A percentile compares a stretch with the other conserved stretches of the same genome.
phyloP scores from a whole-genome alignment of 2,888 invertebrate species.

The Diaprepes abbreviatus region DNA sequence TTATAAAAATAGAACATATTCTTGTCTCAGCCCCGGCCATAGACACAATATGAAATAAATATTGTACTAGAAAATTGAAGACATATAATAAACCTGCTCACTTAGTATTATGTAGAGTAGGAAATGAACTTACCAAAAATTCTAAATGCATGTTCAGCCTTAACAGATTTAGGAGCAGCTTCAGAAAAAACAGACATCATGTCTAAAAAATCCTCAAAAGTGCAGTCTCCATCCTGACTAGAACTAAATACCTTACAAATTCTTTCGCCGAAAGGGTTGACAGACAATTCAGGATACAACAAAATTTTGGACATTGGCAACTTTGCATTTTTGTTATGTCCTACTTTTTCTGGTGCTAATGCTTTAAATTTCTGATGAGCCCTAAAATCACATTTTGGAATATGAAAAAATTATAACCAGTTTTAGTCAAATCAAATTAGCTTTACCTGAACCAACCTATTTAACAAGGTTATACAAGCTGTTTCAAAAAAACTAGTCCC shows the following conservation, averaged over 20 bases:
- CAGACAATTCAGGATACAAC: slow-evolving; percentile 88
- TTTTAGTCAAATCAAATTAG: no score
- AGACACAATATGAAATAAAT: no score
- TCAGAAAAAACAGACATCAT: slow-evolving; percentile 98
- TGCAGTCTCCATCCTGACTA: slow-evolving; percentile 90
- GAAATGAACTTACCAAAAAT: slow-evolving; percentile 95
- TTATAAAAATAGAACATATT: no score
- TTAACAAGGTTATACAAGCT: no score
- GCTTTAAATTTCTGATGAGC: slow-evolving; percentile 92
- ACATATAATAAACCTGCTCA: no score
- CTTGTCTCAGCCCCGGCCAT: no score
- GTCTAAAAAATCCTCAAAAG: slow-evolving; percentile 95
- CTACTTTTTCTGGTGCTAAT: slow-evolving; percentile 90
- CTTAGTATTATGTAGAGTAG: no score
- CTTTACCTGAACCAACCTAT: no score
- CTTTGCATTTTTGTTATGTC: slow-evolving; percentile 89
- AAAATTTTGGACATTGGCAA: slow-evolving; percentile 87
- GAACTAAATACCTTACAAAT: slow-evolving; percentile 94
- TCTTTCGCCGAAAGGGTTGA: slow-evolving; percentile 92
- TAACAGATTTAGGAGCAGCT: slow-evolving; percentile 90
- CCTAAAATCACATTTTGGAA: slow-evolving; percentile 40
- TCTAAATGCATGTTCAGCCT: slow-evolving; percentile 95
- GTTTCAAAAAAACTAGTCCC: no score
- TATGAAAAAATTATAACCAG: no score
- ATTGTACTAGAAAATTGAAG: no score